Base-by-base conservation (phyloP, 2,888 invertebrate genomes). In the Tridacna crocea region DNA sequence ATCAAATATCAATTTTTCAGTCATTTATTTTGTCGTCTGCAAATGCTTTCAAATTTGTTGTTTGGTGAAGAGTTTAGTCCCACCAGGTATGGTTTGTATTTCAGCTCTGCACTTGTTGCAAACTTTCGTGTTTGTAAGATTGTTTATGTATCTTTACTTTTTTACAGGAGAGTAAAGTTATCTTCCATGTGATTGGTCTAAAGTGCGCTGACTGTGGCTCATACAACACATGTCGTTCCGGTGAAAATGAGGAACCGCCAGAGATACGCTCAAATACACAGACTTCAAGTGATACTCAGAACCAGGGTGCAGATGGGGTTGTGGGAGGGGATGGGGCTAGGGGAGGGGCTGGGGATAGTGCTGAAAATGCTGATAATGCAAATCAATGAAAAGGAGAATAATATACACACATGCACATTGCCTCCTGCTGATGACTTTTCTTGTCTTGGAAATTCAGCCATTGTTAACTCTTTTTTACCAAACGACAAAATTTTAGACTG, bases 181-280 rank as follows among this genome's bases (percentile, higher is more conserved):
- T 96, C 91, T 98, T 97, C 94, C 98, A 98, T 93, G 97, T 98
- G 82, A 96, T 98, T 48, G 98, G 98, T 1, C 95, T 97, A 79
- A 98, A 98, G 94, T 98, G 98, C 93, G 95, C 96, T 65, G 96
- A 96, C 88, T 98, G 98, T 93, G 94, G 93, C 0, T 98, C 97
- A 1, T 98, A 98, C 94, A 98, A 98, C 94, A 98, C 98, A 3
- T 90, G 91, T 76, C 81, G 90, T 27, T 72, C 88, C 15, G 85
- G 79, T 13, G 86, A 82, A 15, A 81, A 82, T 15, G 70, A 75
- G 2, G 65, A 51, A n/a, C 75, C 51, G 3, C 27, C 22, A 0
- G 60, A 66, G 17, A 22, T 60, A 15, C 19, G 70, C 19, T 22
- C 46, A 24, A 19, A 17, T 15, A 24, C 8, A 17, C 3, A 12